A percentile compares a stretch with the other conserved stretches of the same genome.
Evolutionary conservation across 2,797 vertebrate genomes (phyloP).

Genomic region (Peromyscus attwateri): DNA sequence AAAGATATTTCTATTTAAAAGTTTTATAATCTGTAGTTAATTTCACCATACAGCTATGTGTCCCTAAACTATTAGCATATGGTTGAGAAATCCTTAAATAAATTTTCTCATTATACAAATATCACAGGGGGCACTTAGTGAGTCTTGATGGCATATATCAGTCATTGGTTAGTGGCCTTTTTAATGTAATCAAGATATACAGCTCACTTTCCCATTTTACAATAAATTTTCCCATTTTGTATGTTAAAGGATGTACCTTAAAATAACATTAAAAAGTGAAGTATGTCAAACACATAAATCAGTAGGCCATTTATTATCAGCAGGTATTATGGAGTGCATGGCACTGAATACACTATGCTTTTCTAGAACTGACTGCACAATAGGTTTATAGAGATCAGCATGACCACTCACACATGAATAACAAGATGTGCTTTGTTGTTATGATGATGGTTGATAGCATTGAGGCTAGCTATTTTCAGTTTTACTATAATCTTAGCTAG

Average conservation of each 20-base stretch:
- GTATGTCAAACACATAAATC: neutral
- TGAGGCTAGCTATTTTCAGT: neutral
- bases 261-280: neutral
- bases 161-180: neutral
- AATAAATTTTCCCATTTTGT: neutral
- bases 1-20: conserved; percentile 7
- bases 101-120: neutral
- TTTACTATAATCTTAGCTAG: neutral
- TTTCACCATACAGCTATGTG: neutral
- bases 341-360: neutral
- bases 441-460: neutral
- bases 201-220: neutral
- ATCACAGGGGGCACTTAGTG: neutral
- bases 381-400: neutral
- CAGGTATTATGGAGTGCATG: neutral
- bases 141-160: neutral
- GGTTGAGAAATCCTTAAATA: neutral
- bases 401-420: neutral
- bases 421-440: neutral
- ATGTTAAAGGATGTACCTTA: neutral
- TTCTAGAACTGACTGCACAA: neutral
- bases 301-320: neutral
- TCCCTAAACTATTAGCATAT: neutral
- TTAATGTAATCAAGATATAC: neutral
- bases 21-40: neutral